phyloP scores from a whole-genome alignment of 2,113 vertebrate species.

The Phaethornis superciliosus region DNA sequence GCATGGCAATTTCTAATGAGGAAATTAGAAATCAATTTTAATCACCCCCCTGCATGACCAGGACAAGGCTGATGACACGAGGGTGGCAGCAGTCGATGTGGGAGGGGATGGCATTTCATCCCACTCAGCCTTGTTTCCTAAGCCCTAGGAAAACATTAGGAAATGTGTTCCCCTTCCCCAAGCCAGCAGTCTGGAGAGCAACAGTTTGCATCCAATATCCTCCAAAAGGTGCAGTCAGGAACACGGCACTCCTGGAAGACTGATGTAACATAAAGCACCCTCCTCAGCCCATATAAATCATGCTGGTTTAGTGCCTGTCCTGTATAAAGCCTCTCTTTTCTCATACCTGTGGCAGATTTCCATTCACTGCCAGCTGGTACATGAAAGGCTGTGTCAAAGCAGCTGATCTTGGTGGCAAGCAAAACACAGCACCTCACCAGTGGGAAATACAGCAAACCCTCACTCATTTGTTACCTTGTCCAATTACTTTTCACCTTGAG shows the following conservation, averaged over 20 bases:
- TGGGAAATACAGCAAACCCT: slow-evolving; percentile 50
- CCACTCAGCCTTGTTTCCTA: not conserved
- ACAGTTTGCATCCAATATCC: not conserved
- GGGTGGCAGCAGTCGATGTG: not conserved
- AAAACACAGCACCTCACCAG: slow-evolving; percentile 27
- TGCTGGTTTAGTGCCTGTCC: slow-evolving; percentile 43
- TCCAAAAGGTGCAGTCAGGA: not conserved
- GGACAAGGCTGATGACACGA: not conserved
- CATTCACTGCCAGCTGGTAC: slow-evolving; percentile 44
- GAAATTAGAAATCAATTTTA: not conserved
- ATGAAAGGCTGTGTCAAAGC: slow-evolving; percentile 64
- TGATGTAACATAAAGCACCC: slow-evolving; percentile 16
- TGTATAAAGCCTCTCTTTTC: slow-evolving; percentile 69
- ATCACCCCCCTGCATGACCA: not conserved
- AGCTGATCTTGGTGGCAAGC: slow-evolving; percentile 41
- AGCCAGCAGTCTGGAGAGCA: not conserved
- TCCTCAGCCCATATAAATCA: slow-evolving; percentile 64
- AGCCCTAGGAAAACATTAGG: too few relatives aligned
- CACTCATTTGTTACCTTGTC: slow-evolving; percentile 73
- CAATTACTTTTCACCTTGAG: slow-evolving; percentile 74
- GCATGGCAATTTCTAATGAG: not conserved
- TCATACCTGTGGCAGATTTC: slow-evolving; percentile 67
- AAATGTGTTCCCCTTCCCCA: not conserved
- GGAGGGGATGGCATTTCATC: not conserved
- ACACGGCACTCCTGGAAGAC: not conserved